These are phyloP conservation scores for Chloromyia formosa DNA, from an alignment of 2,888 invertebrate species.

Conservation along the genomic window DNA sequence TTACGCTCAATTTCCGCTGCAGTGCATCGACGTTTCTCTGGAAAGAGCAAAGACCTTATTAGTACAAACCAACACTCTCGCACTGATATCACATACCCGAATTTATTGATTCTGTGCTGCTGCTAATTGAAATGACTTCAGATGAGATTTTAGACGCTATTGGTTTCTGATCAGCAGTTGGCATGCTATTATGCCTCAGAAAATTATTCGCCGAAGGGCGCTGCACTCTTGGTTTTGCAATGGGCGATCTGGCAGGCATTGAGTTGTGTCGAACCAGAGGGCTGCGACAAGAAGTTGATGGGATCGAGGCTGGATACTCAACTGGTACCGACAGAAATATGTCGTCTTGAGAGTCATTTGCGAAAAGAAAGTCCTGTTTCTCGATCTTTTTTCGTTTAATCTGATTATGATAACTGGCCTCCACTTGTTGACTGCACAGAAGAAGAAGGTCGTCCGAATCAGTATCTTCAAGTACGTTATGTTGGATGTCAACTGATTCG, in stretches of 20 bases:
- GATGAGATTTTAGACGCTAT: neutral
- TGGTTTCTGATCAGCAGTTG: conserved; percentile 5
- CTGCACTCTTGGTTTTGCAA: neutral
- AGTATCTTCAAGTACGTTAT: conserved; percentile 40
- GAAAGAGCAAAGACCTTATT: neutral
- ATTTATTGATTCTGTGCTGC: conserved; percentile 24
- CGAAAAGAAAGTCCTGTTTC: neutral
- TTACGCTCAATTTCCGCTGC: conserved; percentile 38
- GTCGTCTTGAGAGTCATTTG: conserved; percentile 40
- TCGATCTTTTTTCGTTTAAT: conserved; percentile 13
- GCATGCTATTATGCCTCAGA: conserved; percentile 39
- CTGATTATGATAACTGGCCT: conserved; percentile 25
- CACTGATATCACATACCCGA: neutral
- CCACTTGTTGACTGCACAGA: conserved; percentile 43
- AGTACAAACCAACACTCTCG: neutral
- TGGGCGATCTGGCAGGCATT: conserved; percentile 17
- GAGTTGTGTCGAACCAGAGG: conserved; percentile 36
- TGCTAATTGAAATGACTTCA: neutral
- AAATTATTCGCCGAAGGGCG: neutral
- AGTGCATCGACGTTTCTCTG: conserved; percentile 39
- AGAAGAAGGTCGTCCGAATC: conserved; percentile 43
- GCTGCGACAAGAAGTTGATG: neutral
- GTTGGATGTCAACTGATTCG: neutral
- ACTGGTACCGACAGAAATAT: conserved; percentile 28
- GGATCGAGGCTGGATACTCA: neutral